These are phyloP conservation scores for Pipistrellus pipistrellus DNA, from an alignment of 2,797 vertebrate genomes.

Conservation along the genomic window DNA sequence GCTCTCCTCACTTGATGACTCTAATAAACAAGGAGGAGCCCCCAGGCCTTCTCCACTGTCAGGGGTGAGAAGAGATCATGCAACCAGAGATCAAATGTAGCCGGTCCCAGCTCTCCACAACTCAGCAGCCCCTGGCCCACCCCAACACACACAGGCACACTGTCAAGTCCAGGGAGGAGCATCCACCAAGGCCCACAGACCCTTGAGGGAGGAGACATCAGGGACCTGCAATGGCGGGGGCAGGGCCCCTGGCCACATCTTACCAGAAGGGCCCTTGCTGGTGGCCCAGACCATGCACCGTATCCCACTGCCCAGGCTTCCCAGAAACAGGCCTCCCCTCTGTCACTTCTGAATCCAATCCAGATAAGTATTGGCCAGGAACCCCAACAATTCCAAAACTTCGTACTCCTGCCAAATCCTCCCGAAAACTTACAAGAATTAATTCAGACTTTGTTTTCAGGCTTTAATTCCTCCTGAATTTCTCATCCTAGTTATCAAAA, in stretches of 20 bases:
- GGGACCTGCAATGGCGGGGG: neutral
- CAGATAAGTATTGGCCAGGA: neutral
- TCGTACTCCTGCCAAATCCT: neutral
- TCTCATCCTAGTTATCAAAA: neutral
- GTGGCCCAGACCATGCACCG: neutral
- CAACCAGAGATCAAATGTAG: neutral
- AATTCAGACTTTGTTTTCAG: slow-evolving; percentile 11
- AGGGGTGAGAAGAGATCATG: neutral
- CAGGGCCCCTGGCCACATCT: neutral
- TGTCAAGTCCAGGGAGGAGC: neutral
- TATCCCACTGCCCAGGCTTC: neutral
- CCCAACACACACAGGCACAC: neutral
- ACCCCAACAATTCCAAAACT: neutral
- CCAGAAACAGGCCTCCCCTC: neutral
- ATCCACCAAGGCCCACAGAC: neutral
- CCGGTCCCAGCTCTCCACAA: neutral
- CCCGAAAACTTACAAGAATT: neutral
- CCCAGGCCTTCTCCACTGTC: neutral
- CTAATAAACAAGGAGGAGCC: neutral
- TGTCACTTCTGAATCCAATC: neutral
- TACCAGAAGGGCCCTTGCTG: neutral
- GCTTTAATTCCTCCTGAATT: neutral
- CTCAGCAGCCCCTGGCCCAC: neutral
- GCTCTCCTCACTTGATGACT: neutral
- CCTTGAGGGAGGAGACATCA: neutral